Evolutionary conservation across 1,140 invertebrate species (phyloP), one percentile per base, ranked within the genome.

Genomic region (Melipona quadrifasciata): DNA sequence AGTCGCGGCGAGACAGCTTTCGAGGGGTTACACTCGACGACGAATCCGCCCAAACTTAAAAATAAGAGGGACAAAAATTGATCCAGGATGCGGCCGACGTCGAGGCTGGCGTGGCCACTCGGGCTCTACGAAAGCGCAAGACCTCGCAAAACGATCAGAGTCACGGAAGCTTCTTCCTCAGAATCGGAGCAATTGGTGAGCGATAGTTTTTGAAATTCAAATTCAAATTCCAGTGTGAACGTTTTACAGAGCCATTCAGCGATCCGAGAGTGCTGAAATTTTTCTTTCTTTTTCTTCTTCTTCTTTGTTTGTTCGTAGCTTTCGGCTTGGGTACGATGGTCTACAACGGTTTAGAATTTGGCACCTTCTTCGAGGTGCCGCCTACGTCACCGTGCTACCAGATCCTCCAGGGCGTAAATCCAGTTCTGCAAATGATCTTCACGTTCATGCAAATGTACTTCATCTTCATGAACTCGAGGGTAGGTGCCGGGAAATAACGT

Each of bases 371-470:
- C 93, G 98, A 99, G 94, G 96, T 98, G 77, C 98, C 97, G n/a
- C 96, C 97, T 87, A 96, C 96, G 80, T 99, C 98, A 39, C 97
- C 97, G 2, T 99, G 98, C 92, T 98, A 98, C 95, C 97, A 98
- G 91, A 98, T 99, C 78, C 95, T 99, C 70, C 96, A 97, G 87
- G 98, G 97, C 39, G 96, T 99, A n/a, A 98, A 99, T 94, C 98
- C 98, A 53, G 95, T 99, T 86, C 95, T 99, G 16, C 98, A 99
- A 92, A 98, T 99, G 96, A 97, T 99, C 57, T 99, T 99, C 95
- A 99, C 98, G 21, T 99, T 99, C 92, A 98, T 98, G 96, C 99
- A 99, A 95, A 99, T 99, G 98, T 99, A 99, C 92, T 99, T 99
- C 93, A 99, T 99, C 92, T 99, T 99, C 95, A 99, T 99, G 96